phyloP scores from a whole-genome alignment of 64 coral and sea anemone species.

The Stylophora pistillata region DNA sequence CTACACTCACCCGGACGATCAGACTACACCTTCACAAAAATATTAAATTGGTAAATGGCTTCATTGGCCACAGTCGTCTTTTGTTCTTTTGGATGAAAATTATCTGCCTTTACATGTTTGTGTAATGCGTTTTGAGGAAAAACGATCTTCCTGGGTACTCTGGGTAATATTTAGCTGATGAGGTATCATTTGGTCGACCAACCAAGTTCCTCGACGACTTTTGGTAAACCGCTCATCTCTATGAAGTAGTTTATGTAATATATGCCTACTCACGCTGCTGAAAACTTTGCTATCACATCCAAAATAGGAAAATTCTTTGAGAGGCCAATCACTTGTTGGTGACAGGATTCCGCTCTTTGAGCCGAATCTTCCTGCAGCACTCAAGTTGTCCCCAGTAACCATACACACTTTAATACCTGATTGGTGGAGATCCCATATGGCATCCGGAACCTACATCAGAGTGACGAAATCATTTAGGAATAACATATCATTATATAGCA shows the following conservation, averaged over 20 bases:
- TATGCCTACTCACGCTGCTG: slow-evolving; percentile 8
- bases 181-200: too few relatives aligned
- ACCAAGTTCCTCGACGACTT: too few relatives aligned
- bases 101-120: too few relatives aligned
- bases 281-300: slow-evolving; percentile 50
- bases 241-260: background rate
- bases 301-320: slow-evolving; percentile 17
- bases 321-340: slow-evolving; percentile 43
- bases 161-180: too few relatives aligned
- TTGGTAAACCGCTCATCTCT: too few relatives aligned
- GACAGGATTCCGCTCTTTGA: slow-evolving; percentile 47
- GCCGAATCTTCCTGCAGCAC: slow-evolving; percentile 48
- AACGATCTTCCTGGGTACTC: too few relatives aligned
- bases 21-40: too few relatives aligned
- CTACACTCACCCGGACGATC: too few relatives aligned
- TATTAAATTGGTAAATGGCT: too few relatives aligned
- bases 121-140: too few relatives aligned
- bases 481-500: background rate
- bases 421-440: slow-evolving; percentile 13
- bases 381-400: slow-evolving; percentile 54
- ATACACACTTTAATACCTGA: slow-evolving; percentile 46
- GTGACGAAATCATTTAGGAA: background rate
- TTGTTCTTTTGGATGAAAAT: too few relatives aligned
- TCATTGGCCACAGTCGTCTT: too few relatives aligned
- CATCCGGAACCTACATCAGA: slow-evolving; percentile 44